Conservation (phyloP, 2,888 invertebrate species). For the Sisyra nigra region DNA sequence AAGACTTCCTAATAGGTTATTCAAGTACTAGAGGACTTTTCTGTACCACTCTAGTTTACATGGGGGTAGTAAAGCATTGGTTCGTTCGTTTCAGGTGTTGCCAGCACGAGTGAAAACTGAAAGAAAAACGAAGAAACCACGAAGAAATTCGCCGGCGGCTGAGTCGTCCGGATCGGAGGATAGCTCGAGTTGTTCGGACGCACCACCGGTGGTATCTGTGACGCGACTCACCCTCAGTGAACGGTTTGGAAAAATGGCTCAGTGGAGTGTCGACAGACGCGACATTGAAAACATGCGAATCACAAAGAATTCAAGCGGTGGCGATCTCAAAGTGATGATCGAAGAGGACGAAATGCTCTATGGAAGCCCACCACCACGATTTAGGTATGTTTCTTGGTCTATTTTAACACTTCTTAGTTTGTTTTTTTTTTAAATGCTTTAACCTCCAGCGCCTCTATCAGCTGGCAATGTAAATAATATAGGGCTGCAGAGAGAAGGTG, state of each 20-base stretch:
- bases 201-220: constrained; percentile 43
- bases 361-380: constrained; percentile 36
- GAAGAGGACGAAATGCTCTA: constrained; percentile 39
- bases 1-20: constrained; percentile 4
- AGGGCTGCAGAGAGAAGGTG: too few species aligned
- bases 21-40: too few species aligned
- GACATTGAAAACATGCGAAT: constrained; percentile 78
- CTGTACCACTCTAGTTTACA: too few species aligned
- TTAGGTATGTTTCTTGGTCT: constrained; percentile 20
- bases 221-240: constrained; percentile 62
- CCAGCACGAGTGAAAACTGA: constrained; percentile 27
- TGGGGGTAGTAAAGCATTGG: too few species aligned
- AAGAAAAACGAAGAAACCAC: constrained; percentile 19
- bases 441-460: too few species aligned
- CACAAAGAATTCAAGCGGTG: constrained; percentile 57
- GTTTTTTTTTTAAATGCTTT: too few species aligned
- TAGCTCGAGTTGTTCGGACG: constrained; percentile 35
- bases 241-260: constrained; percentile 82
- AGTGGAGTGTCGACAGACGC: constrained; percentile 75
- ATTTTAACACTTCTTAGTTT: too few species aligned
- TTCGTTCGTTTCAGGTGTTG: constrained; percentile 18
- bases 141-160: constrained; percentile 28
- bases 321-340: constrained; percentile 62
- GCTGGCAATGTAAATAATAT: too few species aligned
- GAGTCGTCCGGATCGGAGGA: constrained; percentile 45